phyloP scores from a whole-genome alignment of 1,140 invertebrate genomes.

The Neoseiulus cucumeris region DNA sequence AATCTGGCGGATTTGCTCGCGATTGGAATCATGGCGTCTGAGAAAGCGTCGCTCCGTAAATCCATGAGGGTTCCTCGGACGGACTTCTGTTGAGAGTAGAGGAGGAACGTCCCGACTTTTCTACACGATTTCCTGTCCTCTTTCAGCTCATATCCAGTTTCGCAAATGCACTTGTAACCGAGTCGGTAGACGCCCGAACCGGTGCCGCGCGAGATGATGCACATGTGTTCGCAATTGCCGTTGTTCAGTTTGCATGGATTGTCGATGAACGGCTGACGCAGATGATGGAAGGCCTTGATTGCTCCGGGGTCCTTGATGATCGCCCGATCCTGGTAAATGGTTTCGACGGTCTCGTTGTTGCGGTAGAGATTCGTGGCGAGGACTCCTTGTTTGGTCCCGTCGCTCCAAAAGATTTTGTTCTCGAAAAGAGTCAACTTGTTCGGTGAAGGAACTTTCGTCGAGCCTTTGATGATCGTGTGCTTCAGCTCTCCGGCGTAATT shows the following conservation, averaged over 20 bases:
- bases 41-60: conserved; percentile 68
- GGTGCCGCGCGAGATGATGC: conserved; percentile 49
- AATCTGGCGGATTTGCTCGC: conserved; percentile 75
- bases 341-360: conserved; percentile 45
- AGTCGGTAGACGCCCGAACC: conserved; percentile 42
- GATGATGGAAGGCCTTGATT: conserved; percentile 53
- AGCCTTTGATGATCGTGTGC: conserved; percentile 32
- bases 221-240: conserved; percentile 84
- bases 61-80: conserved; percentile 83
- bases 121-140: conserved; percentile 60
- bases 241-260: conserved; percentile 81
- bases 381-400: conserved; percentile 80
- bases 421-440: conserved; percentile 67
- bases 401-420: conserved; percentile 81
- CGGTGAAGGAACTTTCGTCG: conserved; percentile 59
- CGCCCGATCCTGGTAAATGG: conserved; percentile 49
- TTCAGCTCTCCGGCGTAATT: conserved; percentile 68
- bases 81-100: conserved; percentile 91
- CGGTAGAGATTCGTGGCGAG: conserved; percentile 75
- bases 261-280: conserved; percentile 42
- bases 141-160: conserved; percentile 61
- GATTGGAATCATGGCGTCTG: conserved; percentile 60
- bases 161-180: conserved; percentile 80
- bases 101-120: conserved; percentile 67
- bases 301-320: conserved; percentile 60